These are phyloP conservation scores for Busseola fusca DNA, from an alignment of 2,888 invertebrate genomes.

Conservation along the genomic window DNA sequence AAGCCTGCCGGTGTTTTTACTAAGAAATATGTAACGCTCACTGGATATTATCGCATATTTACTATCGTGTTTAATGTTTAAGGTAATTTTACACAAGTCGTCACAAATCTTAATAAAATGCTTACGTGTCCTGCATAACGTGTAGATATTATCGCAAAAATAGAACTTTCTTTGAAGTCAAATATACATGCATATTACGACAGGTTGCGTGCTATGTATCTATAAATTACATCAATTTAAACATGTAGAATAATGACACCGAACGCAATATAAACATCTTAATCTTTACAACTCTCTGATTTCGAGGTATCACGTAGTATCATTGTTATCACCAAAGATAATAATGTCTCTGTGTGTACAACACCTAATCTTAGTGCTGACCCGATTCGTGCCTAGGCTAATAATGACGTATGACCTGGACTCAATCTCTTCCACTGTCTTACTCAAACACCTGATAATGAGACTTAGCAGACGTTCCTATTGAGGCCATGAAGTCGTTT, in stretches of 20 bases:
- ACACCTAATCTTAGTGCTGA: conserved; percentile 81
- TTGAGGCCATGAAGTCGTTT: conserved; percentile 67
- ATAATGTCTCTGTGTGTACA: conserved; percentile 76
- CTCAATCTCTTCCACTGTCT: conserved; percentile 74
- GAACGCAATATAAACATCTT: conserved; percentile 66
- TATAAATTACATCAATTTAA: conserved; percentile 55
- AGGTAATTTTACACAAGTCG: conserved; percentile 29
- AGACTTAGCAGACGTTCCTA: conserved; percentile 74
- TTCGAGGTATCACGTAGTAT: conserved; percentile 77
- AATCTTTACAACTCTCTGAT: conserved; percentile 83
- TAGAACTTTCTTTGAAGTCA: conserved; percentile 30
- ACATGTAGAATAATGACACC: conserved; percentile 60
- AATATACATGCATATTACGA: conserved; percentile 10
- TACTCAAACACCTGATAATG: conserved; percentile 81
- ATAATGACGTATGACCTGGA: conserved; percentile 84
- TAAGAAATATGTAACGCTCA: conserved; percentile 40
- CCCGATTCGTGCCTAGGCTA: conserved; percentile 81
- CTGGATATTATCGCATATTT: conserved; percentile 35
- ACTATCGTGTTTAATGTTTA: conserved; percentile 39
- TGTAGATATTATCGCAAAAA: conserved; percentile 21
- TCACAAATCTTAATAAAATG: conserved; percentile 39
- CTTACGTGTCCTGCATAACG: conserved; percentile 10
- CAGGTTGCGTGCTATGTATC: conserved; percentile 18
- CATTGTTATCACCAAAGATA: conserved; percentile 69
- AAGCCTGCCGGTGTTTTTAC: conserved; percentile 42